Base-by-base conservation (phyloP, 2,797 vertebrate genomes). In the Aldrovandia affinis region DNA sequence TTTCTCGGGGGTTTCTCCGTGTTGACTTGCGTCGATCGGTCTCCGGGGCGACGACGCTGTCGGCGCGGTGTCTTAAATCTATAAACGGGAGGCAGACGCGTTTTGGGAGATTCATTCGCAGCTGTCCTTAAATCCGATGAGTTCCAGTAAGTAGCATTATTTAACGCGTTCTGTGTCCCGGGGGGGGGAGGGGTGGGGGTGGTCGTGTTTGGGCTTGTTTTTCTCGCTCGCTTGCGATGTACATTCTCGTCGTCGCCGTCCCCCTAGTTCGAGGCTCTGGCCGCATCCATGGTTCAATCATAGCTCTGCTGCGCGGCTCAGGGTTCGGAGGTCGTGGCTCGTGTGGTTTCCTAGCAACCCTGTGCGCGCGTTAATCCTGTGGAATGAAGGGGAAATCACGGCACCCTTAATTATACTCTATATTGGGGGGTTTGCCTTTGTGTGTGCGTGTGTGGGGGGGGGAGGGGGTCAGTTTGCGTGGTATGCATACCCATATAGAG, bases 1-100 rank as follows among this genome's bases (percentile, higher is more conserved):
- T 25, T 25, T 78, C 63, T 61, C 30, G 30, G 65, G 30, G 9
- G 55, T 95, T 20, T 25, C 22, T 93, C 88, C 18, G 97, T 87
- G 82, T 91, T 95, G 18, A 92, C 95, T 91, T 96, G 93, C 91
- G 97, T 96, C 96, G 95, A 96, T 83, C 96, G 96, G 88, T 97
- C 96, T n/a, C 96, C 95, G 90, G 93, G 94, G 0, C 96, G 95
- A 25, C 90, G 94, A 0, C 96, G 95, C 86, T 95, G n/a, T n/a
- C 61, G 25, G 57, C 91, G 0, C 94, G 89, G 33, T 0, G 91
- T 86, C 87, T 93, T 93, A 83, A 75, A 93, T 94, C 96, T 97
- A 90, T 15, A 85, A 73, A 36, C 6, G 8, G 70, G 44, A 15
- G 22, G n/a, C 12, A 84, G 10, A 84, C 63, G 30, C 68, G 5